phyloP scores from a whole-genome alignment of 2,797 vertebrate species.

The Rhabdophis nuchalis region DNA sequence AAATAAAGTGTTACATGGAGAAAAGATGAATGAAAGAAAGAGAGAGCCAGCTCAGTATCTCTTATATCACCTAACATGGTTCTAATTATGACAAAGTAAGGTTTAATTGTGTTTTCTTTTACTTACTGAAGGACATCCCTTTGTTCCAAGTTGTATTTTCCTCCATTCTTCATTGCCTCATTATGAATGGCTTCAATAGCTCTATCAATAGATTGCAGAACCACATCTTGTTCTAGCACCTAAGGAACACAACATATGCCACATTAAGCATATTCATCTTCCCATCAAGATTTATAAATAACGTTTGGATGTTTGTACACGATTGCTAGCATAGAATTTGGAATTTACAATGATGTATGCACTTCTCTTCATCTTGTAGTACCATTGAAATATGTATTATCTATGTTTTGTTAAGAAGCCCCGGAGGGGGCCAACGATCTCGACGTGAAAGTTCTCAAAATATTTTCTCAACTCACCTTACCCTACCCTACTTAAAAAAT shows the following conservation, averaged over 20 bases:
- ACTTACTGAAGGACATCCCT: constrained; percentile 96
- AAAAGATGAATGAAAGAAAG: not conserved
- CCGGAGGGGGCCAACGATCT: too few relatives aligned
- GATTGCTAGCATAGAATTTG: too few relatives aligned
- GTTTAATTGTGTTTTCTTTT: not conserved
- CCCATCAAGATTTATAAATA: not conserved
- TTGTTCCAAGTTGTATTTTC: constrained; percentile 98
- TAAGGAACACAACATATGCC: constrained; percentile 42
- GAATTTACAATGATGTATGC: too few relatives aligned
- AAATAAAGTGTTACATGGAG: not conserved
- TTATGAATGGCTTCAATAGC: constrained; percentile 98
- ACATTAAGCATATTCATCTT: not conserved
- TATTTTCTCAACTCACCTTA: too few relatives aligned
- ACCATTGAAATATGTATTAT: too few relatives aligned
- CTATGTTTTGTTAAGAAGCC: too few relatives aligned
- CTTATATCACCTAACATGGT: not conserved
- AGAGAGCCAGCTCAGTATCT: not conserved
- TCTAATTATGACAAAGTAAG: not conserved
- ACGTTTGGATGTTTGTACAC: too few relatives aligned
- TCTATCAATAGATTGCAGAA: constrained; percentile 93
- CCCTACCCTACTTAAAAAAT: too few relatives aligned
- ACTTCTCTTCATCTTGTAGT: too few relatives aligned
- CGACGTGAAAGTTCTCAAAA: too few relatives aligned
- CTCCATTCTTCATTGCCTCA: constrained; percentile 90
- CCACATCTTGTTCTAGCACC: constrained; percentile 91